These are phyloP conservation scores for Papilio gigon DNA, from an alignment of 2,888 invertebrate species.

Conservation along the genomic window DNA sequence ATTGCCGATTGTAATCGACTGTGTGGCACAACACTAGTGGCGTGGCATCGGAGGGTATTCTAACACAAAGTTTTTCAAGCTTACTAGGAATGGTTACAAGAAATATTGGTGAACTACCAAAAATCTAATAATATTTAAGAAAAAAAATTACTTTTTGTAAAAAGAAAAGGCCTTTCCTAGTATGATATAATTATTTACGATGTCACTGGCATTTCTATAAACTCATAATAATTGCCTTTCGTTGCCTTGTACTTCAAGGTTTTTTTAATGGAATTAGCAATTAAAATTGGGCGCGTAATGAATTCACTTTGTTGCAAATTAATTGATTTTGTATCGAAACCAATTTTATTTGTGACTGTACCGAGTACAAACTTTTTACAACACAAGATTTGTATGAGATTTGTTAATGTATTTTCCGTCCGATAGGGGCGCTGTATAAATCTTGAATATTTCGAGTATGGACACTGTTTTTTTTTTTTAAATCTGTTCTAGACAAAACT, in stretches of 20 bases:
- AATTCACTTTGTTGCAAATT: slow-evolving; percentile 1
- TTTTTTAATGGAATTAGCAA: slow-evolving; percentile 1
- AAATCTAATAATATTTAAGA: not conserved
- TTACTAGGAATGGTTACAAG: too few species aligned
- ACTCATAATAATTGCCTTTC: not conserved
- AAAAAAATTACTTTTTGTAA: not conserved
- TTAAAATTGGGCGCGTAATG: slow-evolving; percentile 3
- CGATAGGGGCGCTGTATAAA: too few species aligned
- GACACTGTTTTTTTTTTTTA: too few species aligned
- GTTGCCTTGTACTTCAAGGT: slow-evolving; percentile 10
- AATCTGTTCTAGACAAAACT: too few species aligned
- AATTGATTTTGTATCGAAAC: slow-evolving; percentile 14
- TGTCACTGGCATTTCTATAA: not conserved
- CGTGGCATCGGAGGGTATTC: slow-evolving; percentile 27
- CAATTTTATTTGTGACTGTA: not conserved
- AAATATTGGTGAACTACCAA: too few species aligned
- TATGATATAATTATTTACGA: not conserved
- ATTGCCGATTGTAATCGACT: not conserved
- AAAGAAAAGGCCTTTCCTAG: too few species aligned
- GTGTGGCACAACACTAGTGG: slow-evolving; percentile 37
- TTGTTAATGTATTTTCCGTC: not conserved
- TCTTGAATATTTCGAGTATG: too few species aligned
- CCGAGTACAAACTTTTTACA: not conserved
- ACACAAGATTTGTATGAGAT: not conserved
- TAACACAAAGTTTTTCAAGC: too few species aligned